A percentile compares a stretch with the other conserved stretches of the same genome.
Conservation (phyloP, 2,113 vertebrate species). For the Accipiter virgatus region DNA sequence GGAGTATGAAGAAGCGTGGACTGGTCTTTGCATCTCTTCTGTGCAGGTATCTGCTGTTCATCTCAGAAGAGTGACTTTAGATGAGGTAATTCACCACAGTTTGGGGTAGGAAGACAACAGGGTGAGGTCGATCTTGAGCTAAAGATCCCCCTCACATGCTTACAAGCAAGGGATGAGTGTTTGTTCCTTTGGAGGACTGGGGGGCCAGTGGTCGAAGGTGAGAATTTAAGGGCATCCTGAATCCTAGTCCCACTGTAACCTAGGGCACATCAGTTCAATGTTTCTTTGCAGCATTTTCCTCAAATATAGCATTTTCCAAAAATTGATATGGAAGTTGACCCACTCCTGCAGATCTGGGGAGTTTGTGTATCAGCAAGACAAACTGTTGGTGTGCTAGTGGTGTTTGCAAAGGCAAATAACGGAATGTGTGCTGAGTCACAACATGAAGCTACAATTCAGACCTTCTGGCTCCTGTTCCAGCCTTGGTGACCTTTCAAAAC, state of each 20-base stretch:
- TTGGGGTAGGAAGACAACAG: not conserved
- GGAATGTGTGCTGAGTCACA: not conserved
- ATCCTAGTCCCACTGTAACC: not conserved
- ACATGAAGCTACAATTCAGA: not conserved
- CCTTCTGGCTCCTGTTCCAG: not conserved
- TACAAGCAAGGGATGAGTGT: not conserved
- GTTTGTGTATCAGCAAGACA: not conserved
- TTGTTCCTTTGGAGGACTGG: not conserved
- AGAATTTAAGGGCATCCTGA: not conserved
- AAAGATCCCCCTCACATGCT: not conserved
- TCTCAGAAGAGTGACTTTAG: not conserved
- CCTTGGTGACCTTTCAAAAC: slow-evolving; percentile 15
- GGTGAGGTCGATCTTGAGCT: not conserved
- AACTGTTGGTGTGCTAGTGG: not conserved
- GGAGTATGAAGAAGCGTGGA: rapidly evolving
- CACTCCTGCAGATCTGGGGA: not conserved
- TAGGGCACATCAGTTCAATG: not conserved
- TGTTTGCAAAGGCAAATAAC: not conserved
- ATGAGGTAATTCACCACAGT: not conserved
- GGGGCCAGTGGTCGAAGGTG: not conserved
- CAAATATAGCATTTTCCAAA: not conserved
- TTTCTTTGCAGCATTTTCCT: not conserved
- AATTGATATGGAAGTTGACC: not conserved
- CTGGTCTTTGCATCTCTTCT: not conserved
- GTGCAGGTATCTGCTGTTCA: not conserved